phyloP scores from a whole-genome alignment of 1,140 invertebrate species.

The Mercenaria mercenaria region DNA sequence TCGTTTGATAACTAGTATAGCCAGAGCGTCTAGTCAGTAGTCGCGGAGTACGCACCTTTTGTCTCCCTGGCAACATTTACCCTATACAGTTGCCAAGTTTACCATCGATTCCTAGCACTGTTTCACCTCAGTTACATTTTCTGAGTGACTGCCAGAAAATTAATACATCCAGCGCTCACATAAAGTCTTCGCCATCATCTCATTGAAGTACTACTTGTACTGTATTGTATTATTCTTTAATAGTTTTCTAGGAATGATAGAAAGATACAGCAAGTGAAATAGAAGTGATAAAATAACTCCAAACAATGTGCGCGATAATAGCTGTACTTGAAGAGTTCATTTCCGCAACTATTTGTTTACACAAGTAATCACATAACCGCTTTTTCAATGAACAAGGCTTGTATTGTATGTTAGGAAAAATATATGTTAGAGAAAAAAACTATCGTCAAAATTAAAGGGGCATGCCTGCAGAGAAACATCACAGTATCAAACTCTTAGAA shows the following conservation, averaged over 20 bases:
- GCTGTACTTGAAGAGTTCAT: background rate
- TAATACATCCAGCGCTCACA: background rate
- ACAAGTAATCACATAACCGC: background rate
- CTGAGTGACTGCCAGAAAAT: background rate
- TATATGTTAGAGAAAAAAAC: too few species aligned
- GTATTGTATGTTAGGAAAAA: too few species aligned
- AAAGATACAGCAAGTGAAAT: background rate
- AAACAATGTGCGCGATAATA: background rate
- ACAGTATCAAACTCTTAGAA: too few species aligned
- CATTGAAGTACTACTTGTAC: background rate
- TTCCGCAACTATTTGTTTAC: background rate
- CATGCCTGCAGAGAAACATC: too few species aligned
- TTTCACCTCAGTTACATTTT: background rate
- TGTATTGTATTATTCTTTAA: background rate
- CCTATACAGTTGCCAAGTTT: background rate
- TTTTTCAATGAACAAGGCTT: background rate
- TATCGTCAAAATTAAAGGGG: too few species aligned
- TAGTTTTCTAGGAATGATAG: too few species aligned
- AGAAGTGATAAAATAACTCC: background rate
- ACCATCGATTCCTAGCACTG: constrained; percentile 6
- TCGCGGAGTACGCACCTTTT: background rate
- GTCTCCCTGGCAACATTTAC: background rate
- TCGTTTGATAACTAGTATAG: background rate
- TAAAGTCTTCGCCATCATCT: background rate
- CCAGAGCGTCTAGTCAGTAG: background rate